Base-by-base conservation (phyloP, 2,797 vertebrate genomes). In the Myoxocephalus aenaeus region DNA sequence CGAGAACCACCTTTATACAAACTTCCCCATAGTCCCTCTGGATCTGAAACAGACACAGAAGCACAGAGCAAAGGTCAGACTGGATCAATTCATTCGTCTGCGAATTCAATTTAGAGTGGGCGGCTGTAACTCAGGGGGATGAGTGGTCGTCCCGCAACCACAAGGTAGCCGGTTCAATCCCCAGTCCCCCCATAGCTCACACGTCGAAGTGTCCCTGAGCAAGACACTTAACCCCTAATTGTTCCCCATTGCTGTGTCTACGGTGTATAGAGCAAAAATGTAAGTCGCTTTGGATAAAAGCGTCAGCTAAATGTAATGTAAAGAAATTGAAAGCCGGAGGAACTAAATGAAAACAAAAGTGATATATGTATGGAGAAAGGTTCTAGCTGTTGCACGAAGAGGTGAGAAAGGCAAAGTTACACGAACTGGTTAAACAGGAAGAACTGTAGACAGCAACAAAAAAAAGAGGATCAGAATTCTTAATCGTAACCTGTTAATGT, bases 21-120 rank as follows among this genome's bases (percentile, higher is more conserved):
- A 97, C 93, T 68, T 96, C 96, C 29, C 54, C 94, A 59, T 97
- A 98, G 90, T 99, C 97, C 25, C 59, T 96, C 77, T 89, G 94
- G 92, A 99, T 97, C 98, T 99, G 92, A 64, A 89, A 70, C 42
- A 88, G 76, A 90, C 81, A 89, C 46, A 80, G 20, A 81, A 76
- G 88, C 75, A 83, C 36, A 65, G 66, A 84, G 22, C 4, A 75
- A 76, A 82, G 9, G 53, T 80, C 56, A 73, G 29, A 53, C 8
- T 29, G 12, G 18, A 79, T 73, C 25, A 61, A 66, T 64, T 67
- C 27, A 75, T 79, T 83, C 66, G 51, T 50, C 25, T 34, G 20
- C 67, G 27, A 48, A 72, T 69, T 79, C 0, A 66, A 56, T 62
- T 79, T 46, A n/a, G n/a, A n/a, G n/a, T n/a, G n/a, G n/a, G n/a